Evolutionary conservation across 2,113 vertebrate genomes (phyloP).

Genomic region (Nothocercus nigrocapillus): DNA sequence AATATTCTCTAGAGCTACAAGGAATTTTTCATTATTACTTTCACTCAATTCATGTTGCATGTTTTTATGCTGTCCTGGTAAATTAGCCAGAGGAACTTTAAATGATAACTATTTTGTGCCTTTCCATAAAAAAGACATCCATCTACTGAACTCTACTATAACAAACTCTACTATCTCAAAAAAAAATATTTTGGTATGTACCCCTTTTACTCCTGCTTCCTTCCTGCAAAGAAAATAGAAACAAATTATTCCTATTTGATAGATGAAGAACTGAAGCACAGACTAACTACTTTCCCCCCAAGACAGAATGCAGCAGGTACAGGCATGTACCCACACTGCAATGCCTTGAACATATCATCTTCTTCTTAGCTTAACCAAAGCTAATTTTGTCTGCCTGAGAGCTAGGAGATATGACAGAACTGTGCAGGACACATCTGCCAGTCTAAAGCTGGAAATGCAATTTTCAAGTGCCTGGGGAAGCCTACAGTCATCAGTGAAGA

Average conservation of each 20-base stretch:
- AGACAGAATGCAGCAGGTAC: constrained; percentile 19
- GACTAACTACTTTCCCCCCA: not conserved
- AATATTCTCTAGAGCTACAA: not conserved
- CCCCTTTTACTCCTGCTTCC: not conserved
- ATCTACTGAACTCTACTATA: not conserved
- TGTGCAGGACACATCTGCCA: constrained; percentile 40
- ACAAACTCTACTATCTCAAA: not conserved
- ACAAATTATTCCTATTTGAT: not conserved
- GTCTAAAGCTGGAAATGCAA: constrained; percentile 12
- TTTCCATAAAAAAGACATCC: not conserved
- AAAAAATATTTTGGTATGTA: not conserved
- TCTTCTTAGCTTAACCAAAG: constrained; percentile 22
- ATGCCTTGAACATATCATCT: not conserved
- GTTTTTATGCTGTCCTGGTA: not conserved
- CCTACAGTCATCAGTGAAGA: not conserved
- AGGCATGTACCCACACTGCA: constrained; percentile 34
- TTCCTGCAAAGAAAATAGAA: not conserved
- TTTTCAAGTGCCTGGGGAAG: constrained; percentile 43
- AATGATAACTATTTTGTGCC: not conserved
- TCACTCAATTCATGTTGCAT: not conserved
- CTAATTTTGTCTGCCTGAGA: constrained; percentile 41
- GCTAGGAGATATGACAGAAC: not conserved
- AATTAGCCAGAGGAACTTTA: not conserved
- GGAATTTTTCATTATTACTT: not conserved
- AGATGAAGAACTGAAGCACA: not conserved